Evolutionary conservation across 1,140 invertebrate species (phyloP).

Genomic region (Vanessa tameamea): DNA sequence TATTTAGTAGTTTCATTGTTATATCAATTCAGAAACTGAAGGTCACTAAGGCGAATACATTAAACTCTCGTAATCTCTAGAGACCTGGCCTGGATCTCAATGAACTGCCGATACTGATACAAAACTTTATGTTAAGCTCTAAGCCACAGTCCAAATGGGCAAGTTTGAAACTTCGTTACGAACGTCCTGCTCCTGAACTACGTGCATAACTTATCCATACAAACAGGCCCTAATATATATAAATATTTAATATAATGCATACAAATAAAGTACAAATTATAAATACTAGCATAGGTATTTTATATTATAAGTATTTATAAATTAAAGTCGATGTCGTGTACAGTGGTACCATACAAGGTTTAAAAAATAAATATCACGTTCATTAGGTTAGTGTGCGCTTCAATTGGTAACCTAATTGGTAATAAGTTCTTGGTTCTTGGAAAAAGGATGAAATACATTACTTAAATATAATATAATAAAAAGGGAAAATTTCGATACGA

Average conservation of each 20-base stretch:
- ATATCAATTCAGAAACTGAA: neutral
- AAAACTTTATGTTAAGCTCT: constrained; percentile 25
- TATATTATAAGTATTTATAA: too few species aligned
- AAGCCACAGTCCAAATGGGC: constrained; percentile 6
- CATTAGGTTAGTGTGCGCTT: too few species aligned
- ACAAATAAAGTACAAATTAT: too few species aligned
- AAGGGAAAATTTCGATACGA: too few species aligned
- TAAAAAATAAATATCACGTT: too few species aligned
- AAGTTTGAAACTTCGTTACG: constrained; percentile 11
- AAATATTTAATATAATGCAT: neutral
- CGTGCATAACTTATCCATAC: neutral
- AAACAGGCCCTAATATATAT: neutral
- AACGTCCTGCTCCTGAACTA: constrained; percentile 17
- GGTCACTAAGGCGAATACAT: neutral
- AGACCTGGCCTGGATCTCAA: constrained; percentile 1
- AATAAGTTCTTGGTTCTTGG: too few species aligned
- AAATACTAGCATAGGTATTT: too few species aligned
- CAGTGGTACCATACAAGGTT: too few species aligned
- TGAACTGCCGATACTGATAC: constrained; percentile 23
- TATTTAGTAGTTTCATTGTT: neutral
- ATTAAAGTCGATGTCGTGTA: too few species aligned
- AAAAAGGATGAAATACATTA: too few species aligned
- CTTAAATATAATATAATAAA: too few species aligned
- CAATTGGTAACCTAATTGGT: too few species aligned
- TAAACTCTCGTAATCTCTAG: neutral